phyloP scores from a whole-genome alignment of 92 coral and sea anemone genomes.

The Metridium senile region DNA sequence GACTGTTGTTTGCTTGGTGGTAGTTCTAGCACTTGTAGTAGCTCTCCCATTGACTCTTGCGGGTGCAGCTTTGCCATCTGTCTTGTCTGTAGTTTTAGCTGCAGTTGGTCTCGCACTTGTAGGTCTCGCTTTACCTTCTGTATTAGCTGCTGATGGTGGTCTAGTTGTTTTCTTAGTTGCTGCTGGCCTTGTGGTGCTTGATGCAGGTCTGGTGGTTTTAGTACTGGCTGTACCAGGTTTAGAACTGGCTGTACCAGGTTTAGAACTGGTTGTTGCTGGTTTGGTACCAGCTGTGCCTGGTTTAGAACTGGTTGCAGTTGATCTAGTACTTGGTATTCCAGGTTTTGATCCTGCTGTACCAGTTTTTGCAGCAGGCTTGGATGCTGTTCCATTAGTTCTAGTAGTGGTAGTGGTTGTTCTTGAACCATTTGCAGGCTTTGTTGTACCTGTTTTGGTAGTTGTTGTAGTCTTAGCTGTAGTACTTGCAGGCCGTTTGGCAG shows the following conservation, averaged over 20 bases:
- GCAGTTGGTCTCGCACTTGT: slow-evolving; percentile 40
- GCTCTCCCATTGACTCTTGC: slow-evolving; percentile 39
- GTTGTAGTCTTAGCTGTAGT: slow-evolving; percentile 8
- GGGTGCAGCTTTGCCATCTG: slow-evolving; percentile 22
- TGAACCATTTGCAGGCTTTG: background rate
- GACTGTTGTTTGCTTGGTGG: slow-evolving; percentile 37
- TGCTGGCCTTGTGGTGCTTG: slow-evolving; percentile 8
- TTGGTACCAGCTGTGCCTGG: slow-evolving; percentile 18
- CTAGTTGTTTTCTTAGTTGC: slow-evolving; percentile 15
- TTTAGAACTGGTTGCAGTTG: slow-evolving; percentile 10
- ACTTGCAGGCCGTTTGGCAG: slow-evolving; percentile 7
- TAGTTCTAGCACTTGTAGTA: slow-evolving; percentile 39
- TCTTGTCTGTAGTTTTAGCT: slow-evolving; percentile 4
- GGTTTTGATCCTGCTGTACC: background rate
- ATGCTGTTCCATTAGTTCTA: background rate
- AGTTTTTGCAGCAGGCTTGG: background rate
- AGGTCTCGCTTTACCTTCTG: slow-evolving; percentile 31
- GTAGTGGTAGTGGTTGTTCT: background rate
- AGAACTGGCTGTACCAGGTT: slow-evolving; percentile 1
- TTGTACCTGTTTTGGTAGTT: background rate
- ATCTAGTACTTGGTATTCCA: background rate
- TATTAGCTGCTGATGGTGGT: slow-evolving; percentile 14
- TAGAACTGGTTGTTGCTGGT: slow-evolving; percentile 20
- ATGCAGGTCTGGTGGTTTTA: background rate
- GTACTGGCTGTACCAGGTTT: background rate